Percentiles rank a stretch among this genome's conserved stretches.
Conservation (phyloP, 2,113 vertebrate species). For the Callocephalon fimbriatum region DNA sequence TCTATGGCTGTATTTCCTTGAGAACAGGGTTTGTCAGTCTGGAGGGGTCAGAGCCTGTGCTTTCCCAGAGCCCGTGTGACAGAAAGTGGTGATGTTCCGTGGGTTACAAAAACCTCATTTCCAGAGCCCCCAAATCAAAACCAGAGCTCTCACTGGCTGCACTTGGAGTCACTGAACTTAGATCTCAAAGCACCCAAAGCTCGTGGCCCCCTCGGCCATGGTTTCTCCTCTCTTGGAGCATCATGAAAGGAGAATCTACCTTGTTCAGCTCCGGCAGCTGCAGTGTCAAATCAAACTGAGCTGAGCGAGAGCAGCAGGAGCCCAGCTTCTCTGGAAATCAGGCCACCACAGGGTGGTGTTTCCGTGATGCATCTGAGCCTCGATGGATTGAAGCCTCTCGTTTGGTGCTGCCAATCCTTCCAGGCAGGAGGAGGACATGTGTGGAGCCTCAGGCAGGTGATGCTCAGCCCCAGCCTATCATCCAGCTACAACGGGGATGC, state of each 20-base stretch:
- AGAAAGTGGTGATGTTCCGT: rapidly evolving
- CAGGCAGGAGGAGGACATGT: rapidly evolving
- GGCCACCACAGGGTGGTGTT: rapidly evolving
- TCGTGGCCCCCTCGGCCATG: rapidly evolving
- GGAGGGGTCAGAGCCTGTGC: background rate
- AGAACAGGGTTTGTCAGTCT: background rate
- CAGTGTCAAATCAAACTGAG: rapidly evolving
- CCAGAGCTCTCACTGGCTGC: rapidly evolving
- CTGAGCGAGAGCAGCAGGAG: background rate
- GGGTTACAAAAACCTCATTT: background rate
- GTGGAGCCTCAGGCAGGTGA: background rate
- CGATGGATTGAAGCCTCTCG: rapidly evolving
- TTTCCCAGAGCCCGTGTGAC: background rate
- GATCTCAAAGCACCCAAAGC: background rate
- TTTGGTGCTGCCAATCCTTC: rapidly evolving
- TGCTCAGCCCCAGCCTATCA: background rate
- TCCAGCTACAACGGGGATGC: rapidly evolving
- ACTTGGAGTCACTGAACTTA: background rate
- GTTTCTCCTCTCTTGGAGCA: rapidly evolving
- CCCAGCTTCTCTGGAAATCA: rapidly evolving
- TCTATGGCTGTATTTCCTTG: background rate
- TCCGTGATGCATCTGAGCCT: rapidly evolving
- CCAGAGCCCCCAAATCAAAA: rapidly evolving
- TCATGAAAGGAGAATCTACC: rapidly evolving
- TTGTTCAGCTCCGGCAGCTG: background rate